Evolutionary conservation across 2,113 vertebrate genomes (phyloP).

Genomic region (Nyctereutes procyonoides): DNA sequence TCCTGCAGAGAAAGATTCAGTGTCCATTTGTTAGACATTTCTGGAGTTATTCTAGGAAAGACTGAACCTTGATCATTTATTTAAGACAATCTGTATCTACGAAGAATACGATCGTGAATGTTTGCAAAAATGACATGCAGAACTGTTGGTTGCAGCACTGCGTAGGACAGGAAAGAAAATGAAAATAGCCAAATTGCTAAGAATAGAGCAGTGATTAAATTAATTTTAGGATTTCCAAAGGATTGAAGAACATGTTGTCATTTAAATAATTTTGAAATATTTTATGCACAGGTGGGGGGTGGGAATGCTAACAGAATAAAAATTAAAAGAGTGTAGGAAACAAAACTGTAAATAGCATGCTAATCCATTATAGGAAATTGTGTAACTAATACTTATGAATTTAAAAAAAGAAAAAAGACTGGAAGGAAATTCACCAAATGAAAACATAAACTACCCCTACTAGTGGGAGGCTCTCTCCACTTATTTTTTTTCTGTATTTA

Average conservation of each 20-base stretch:
- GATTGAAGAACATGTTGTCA: not conserved
- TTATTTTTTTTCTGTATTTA: not conserved
- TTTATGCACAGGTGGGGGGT: not conserved
- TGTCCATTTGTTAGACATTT: not conserved
- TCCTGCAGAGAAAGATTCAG: not conserved
- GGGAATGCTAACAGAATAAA: not conserved
- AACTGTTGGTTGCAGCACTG: not conserved
- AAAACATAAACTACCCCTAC: not conserved
- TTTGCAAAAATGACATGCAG: not conserved
- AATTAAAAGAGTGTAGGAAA: not conserved
- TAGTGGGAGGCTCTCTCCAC: not conserved
- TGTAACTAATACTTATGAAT: not conserved
- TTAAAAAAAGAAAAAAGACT: not conserved
- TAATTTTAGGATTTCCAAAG: not conserved
- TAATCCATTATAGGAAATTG: not conserved
- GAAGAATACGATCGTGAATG: not conserved
- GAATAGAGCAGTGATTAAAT: conserved; percentile 5
- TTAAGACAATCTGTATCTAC: not conserved
- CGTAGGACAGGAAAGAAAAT: not conserved
- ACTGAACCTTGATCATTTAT: not conserved
- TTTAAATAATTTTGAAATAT: conserved; percentile 16
- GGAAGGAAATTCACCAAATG: conserved; percentile 44
- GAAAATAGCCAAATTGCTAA: not conserved
- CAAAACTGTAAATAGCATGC: not conserved
- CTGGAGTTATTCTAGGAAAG: not conserved